phyloP scores from a whole-genome alignment of 2,113 vertebrate genomes.

The Accipiter virgatus region DNA sequence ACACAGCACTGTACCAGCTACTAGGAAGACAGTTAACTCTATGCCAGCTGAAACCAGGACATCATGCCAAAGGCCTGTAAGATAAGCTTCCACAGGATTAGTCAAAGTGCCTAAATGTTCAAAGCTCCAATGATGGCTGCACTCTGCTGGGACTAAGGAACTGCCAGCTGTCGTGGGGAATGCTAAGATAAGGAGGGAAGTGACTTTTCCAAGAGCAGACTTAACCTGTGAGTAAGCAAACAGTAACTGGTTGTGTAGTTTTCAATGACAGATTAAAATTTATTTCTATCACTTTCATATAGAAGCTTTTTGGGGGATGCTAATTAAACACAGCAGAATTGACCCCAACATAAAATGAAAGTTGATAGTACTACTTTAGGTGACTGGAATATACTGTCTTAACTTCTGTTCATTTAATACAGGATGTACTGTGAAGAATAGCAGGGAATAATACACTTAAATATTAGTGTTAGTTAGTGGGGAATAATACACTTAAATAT shows the following conservation, averaged over 20 bases:
- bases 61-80: background rate
- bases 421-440: background rate
- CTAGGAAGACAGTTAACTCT: too few species aligned
- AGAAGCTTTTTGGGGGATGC: background rate
- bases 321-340: background rate
- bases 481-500: background rate
- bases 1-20: too few species aligned
- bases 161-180: accelerated
- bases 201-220: background rate
- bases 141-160: background rate
- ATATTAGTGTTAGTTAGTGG: background rate
- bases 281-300: background rate
- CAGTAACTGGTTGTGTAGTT: background rate
- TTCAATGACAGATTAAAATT: background rate
- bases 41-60: too few species aligned
- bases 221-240: background rate
- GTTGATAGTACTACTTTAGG: background rate
- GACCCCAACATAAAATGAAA: background rate
- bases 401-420: background rate
- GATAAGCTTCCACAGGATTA: background rate
- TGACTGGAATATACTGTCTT: background rate
- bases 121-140: background rate
- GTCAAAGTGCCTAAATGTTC: background rate
- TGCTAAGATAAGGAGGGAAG: background rate
- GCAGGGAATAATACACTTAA: background rate